Evolutionary conservation across 2,888 invertebrate species (phyloP).

Genomic region (Holacanthella duospinosa): DNA sequence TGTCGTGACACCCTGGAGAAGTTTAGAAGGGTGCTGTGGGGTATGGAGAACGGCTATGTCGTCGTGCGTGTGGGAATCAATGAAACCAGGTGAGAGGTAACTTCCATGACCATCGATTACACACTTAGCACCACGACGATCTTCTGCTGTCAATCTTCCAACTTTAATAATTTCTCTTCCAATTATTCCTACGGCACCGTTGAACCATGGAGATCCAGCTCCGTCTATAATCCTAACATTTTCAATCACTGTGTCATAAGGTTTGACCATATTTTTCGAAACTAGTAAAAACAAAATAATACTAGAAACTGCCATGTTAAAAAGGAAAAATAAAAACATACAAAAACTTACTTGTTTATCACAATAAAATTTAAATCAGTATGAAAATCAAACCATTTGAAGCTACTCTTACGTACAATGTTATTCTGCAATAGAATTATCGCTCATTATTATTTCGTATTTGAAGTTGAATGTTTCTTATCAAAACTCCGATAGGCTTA

Average conservation of each 20-base stretch:
- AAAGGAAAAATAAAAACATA: too few relatives aligned
- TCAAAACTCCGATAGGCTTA: too few relatives aligned
- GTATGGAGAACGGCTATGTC: conserved; percentile 28
- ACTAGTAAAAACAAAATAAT: too few relatives aligned
- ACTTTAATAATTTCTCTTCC: conserved; percentile 17
- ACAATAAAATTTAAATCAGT: too few relatives aligned
- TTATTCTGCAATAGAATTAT: too few relatives aligned
- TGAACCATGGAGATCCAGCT: conserved; percentile 23
- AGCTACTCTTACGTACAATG: too few relatives aligned
- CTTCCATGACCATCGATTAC: conserved; percentile 15
- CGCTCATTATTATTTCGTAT: too few relatives aligned
- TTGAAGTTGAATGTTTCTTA: too few relatives aligned
- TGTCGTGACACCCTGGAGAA: conserved; percentile 33
- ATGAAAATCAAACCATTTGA: too few relatives aligned
- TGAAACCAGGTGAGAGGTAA: conserved; percentile 31
- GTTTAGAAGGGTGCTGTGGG: conserved; percentile 25
- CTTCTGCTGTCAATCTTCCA: conserved; percentile 8
- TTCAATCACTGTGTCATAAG: not conserved
- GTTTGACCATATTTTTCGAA: too few relatives aligned
- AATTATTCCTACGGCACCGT: conserved; percentile 18
- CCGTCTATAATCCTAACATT: conserved; percentile 32
- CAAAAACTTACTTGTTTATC: too few relatives aligned
- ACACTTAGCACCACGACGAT: not conserved
- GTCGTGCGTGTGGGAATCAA: conserved; percentile 35
- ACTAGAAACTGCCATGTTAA: too few relatives aligned